These are phyloP conservation scores for Batillaria attramentaria DNA, from an alignment of 1,140 invertebrate species.

Conservation along the genomic window DNA sequence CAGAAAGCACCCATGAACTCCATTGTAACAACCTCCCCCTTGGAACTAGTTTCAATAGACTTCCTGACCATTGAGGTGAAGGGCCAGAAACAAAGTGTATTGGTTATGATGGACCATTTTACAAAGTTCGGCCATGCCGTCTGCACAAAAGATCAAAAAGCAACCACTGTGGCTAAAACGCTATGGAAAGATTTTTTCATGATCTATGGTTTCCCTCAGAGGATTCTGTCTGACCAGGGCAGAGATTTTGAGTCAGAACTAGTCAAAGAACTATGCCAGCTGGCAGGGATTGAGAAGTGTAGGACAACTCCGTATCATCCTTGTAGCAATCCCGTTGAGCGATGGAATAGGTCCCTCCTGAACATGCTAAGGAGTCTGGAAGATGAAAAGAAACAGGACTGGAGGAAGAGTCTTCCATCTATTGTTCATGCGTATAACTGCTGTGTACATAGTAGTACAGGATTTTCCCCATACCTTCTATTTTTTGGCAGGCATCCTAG, in stretches of 20 bases:
- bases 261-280: slow-evolving; percentile 37
- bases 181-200: slow-evolving; percentile 15
- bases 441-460: slow-evolving; percentile 39
- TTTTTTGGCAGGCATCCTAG: slow-evolving; percentile 45
- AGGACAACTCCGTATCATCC: slow-evolving; percentile 42
- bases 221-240: slow-evolving; percentile 38
- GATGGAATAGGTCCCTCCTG: slow-evolving; percentile 38
- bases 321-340: slow-evolving; percentile 26
- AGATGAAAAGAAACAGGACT: slow-evolving; percentile 37
- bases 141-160: slow-evolving; percentile 9
- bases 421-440: slow-evolving; percentile 47
- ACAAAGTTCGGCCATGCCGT: slow-evolving; percentile 14
- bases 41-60: slow-evolving; percentile 14
- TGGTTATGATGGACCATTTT: slow-evolving; percentile 22
- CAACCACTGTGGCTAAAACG: background rate
- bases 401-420: slow-evolving; percentile 36
- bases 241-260: slow-evolving; percentile 36
- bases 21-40: background rate
- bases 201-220: slow-evolving; percentile 32
- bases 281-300: slow-evolving; percentile 27
- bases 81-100: slow-evolving; percentile 14
- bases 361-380: slow-evolving; percentile 49
- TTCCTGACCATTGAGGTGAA: slow-evolving; percentile 19
- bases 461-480: slow-evolving; percentile 36
- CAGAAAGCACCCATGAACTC: slow-evolving; percentile 4